These are phyloP conservation scores for Rhinoraja longicauda DNA, from an alignment of 2,797 vertebrate species.

Conservation along the genomic window DNA sequence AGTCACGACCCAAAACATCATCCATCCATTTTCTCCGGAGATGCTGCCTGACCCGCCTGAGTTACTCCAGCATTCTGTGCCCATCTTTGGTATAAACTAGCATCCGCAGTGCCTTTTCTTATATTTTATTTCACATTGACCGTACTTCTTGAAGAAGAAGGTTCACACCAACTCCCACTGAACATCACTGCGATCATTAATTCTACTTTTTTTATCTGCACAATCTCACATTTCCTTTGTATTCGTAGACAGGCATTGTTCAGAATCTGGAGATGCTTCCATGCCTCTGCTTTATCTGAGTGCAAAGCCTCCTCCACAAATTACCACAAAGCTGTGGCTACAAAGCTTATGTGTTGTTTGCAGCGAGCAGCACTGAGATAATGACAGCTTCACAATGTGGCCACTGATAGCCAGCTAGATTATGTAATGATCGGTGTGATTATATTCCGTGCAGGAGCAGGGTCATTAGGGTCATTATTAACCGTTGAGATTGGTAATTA, in stretches of 20 bases:
- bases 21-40: too few relatives aligned
- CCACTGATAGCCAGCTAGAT: not conserved
- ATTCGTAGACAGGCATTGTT: slow-evolving; percentile 1
- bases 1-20: too few relatives aligned
- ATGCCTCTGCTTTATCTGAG: not conserved
- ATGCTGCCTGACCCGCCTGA: too few relatives aligned
- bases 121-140: too few relatives aligned
- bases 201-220: not conserved
- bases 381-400: not conserved
- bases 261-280: not conserved
- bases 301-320: not conserved
- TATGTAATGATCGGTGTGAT: not conserved
- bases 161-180: not conserved
- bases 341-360: not conserved
- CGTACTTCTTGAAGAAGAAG: not conserved
- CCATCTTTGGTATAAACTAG: too few relatives aligned
- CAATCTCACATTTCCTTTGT: not conserved
- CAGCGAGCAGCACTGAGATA: not conserved
- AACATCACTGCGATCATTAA: not conserved
- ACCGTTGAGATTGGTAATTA: too few relatives aligned
- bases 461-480: not conserved
- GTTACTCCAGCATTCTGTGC: too few relatives aligned
- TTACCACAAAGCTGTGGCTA: not conserved
- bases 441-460: not conserved
- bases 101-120: too few relatives aligned